A percentile compares a stretch with the other conserved stretches of the same genome.
Evolutionary conservation across 2,888 invertebrate species (phyloP).

Genomic region (Tholera decimalis): DNA sequence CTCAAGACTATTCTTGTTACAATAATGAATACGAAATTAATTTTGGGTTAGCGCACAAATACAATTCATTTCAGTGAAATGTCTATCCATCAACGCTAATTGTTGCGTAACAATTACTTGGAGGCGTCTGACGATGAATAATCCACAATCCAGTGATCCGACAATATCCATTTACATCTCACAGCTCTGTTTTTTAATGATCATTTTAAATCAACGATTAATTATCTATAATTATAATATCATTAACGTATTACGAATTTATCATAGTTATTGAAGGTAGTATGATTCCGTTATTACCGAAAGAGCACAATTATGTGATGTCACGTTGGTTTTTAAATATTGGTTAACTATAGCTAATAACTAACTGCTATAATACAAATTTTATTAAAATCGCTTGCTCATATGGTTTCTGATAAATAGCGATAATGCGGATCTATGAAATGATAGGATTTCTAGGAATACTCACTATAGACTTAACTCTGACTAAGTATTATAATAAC

Average conservation of each 20-base stretch:
- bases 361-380: conserved; percentile 10
- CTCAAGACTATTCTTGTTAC: conserved; percentile 41
- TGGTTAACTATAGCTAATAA: conserved; percentile 10
- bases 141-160: conserved; percentile 51
- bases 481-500: no score
- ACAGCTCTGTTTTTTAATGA: conserved; percentile 20
- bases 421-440: not conserved
- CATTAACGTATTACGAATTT: not conserved
- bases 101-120: conserved; percentile 66
- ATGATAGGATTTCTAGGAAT: not conserved
- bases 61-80: conserved; percentile 66
- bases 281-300: not conserved
- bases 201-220: conserved; percentile 36
- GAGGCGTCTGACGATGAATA: conserved; percentile 63
- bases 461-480: no score
- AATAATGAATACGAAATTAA: conserved; percentile 56
- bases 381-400: not conserved
- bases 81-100: conserved; percentile 74
- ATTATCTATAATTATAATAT: conserved; percentile 3
- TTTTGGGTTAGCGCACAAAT: conserved; percentile 56
- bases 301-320: not conserved
- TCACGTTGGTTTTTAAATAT: conserved; percentile 13
- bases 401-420: conserved; percentile 6
- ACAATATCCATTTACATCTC: conserved; percentile 52
- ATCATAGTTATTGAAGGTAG: not conserved